Evolutionary conservation across 2,113 vertebrate species (phyloP).

Genomic region (Panthera uncia): DNA sequence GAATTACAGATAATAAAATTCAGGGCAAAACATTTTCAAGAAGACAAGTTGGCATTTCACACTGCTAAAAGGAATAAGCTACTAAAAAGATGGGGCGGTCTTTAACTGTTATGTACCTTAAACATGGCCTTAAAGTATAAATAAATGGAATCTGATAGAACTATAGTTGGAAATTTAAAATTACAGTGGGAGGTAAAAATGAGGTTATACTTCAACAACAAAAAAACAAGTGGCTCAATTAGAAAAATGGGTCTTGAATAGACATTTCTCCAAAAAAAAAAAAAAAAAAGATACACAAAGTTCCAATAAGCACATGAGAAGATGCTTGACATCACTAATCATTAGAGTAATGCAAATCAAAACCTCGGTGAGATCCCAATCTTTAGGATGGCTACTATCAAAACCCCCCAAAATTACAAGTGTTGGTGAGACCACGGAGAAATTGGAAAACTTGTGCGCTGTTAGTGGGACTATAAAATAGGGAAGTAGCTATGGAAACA

Average conservation of each 20-base stretch:
- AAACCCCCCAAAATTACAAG: background rate
- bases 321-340: background rate
- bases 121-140: background rate
- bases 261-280: background rate
- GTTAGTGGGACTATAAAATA: background rate
- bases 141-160: background rate
- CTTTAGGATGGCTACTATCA: background rate
- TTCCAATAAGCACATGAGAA: background rate
- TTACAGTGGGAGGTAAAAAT: background rate
- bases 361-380: background rate
- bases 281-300: background rate
- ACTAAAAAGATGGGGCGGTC: background rate
- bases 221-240: background rate
- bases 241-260: background rate
- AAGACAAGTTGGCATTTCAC: background rate
- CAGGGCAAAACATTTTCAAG: background rate
- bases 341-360: constrained; percentile 4
- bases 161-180: background rate
- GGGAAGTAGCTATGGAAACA: background rate
- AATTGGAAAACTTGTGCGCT: background rate
- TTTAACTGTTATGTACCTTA: background rate
- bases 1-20: background rate
- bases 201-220: background rate
- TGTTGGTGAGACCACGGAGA: background rate
- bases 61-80: background rate